Evolutionary conservation across 2,888 invertebrate species (phyloP).

Genomic region (Adineta ricciae): DNA sequence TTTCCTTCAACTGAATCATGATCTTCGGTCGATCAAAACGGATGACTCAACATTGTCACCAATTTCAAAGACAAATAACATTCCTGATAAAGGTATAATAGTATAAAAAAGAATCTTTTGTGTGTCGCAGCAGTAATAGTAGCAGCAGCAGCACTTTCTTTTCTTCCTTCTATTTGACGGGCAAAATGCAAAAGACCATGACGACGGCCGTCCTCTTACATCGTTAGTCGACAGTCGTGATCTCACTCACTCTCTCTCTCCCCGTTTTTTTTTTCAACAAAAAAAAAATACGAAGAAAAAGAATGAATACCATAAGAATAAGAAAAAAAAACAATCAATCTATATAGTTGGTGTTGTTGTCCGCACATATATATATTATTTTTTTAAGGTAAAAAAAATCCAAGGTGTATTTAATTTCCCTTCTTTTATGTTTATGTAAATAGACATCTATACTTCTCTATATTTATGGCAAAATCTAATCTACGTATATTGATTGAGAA

Average conservation of each 20-base stretch:
- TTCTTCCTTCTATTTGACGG: neutral
- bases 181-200: neutral
- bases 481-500: neutral
- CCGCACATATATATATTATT: neutral
- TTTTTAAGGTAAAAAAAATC: neutral
- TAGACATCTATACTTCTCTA: neutral
- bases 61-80: neutral
- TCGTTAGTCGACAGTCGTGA: slow-evolving; percentile 3
- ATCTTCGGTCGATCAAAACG: neutral
- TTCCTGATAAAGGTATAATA: neutral
- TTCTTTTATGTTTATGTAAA: neutral
- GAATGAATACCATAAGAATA: neutral
- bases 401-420: neutral
- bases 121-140: neutral
- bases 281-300: neutral
- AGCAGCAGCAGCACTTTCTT: neutral
- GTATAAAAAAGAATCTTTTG: neutral
- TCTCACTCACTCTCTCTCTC: neutral
- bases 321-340: neutral
- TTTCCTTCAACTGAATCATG: neutral
- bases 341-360: neutral
- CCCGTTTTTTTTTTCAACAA: neutral
- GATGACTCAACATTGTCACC: neutral
- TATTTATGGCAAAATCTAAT: neutral
- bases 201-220: slow-evolving; percentile 5